Conservation (phyloP, 2,113 vertebrate genomes). For the Plotosus lineatus region DNA sequence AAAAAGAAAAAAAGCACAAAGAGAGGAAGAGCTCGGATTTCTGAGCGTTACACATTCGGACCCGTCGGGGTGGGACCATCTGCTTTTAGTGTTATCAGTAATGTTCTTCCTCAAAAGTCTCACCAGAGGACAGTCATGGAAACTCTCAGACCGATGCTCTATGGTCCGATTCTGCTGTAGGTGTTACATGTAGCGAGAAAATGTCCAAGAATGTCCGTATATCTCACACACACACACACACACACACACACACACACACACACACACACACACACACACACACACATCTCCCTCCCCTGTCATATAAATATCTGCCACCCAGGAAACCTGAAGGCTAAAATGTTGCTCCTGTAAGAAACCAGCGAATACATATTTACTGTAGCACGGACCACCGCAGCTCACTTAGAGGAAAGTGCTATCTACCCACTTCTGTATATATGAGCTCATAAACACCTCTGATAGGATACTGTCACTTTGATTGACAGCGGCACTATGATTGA, state of each 20-base stretch:
- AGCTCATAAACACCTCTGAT: not conserved
- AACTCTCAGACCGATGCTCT: slow-evolving; percentile 4
- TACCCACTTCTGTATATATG: not conserved
- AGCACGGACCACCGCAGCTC: not conserved
- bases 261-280: not conserved
- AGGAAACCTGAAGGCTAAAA: not conserved
- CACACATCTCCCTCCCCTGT: not conserved
- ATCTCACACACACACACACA: not conserved
- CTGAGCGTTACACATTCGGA: slow-evolving; percentile 32
- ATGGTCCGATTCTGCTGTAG: not conserved
- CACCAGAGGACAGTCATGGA: not conserved
- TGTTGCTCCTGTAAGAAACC: not conserved
- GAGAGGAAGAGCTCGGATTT: slow-evolving; percentile 33
- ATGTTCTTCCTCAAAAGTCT: slow-evolving; percentile 29
- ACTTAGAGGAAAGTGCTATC: not conserved
- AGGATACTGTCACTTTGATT: not conserved
- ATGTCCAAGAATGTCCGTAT: not conserved
- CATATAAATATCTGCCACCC: not conserved
- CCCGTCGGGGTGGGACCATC: slow-evolving; percentile 46
- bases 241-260: too few relatives aligned
- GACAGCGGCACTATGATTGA: too few relatives aligned
- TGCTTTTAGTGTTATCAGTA: slow-evolving; percentile 58
- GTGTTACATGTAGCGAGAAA: not conserved
- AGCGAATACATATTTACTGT: not conserved
- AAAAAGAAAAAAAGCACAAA: not conserved